Conservation (phyloP, 2,113 vertebrate genomes). For the Scolopax mira region DNA sequence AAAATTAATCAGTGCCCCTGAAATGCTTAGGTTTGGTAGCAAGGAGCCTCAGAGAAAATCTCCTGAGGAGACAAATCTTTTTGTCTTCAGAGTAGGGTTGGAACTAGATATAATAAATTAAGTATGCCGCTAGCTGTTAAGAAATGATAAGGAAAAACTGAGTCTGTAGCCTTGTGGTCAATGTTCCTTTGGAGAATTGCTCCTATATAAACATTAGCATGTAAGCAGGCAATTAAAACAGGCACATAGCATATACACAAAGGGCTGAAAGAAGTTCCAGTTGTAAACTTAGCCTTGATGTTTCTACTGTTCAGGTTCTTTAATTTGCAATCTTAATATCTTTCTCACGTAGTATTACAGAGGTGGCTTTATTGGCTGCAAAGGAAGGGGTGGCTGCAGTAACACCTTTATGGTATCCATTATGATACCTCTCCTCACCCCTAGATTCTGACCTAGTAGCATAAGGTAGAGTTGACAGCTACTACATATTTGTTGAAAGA, state of each 20-base stretch:
- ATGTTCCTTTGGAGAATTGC: not conserved
- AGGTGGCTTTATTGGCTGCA: not conserved
- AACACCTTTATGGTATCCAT: not conserved
- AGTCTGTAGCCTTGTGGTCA: not conserved
- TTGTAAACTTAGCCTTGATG: not conserved
- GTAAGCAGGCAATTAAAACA: not conserved
- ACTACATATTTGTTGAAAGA: not conserved
- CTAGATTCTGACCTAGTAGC: not conserved
- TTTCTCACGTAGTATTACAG: not conserved
- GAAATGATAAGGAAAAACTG: not conserved
- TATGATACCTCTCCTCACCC: not conserved
- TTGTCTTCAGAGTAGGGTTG: not conserved
- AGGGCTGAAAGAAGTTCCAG: not conserved
- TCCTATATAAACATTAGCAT: accelerated
- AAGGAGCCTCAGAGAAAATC: not conserved
- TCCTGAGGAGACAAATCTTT: not conserved
- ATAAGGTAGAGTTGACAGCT: not conserved
- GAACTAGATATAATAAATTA: not conserved
- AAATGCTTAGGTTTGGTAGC: not conserved
- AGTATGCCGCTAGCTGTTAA: not conserved
- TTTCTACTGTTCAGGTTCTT: not conserved
- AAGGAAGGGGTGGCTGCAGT: not conserved
- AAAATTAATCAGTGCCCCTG: not conserved
- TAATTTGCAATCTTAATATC: not conserved
- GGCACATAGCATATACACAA: not conserved